phyloP scores from a whole-genome alignment of 2,888 invertebrate genomes.

The Eugnorisma glareosa region DNA sequence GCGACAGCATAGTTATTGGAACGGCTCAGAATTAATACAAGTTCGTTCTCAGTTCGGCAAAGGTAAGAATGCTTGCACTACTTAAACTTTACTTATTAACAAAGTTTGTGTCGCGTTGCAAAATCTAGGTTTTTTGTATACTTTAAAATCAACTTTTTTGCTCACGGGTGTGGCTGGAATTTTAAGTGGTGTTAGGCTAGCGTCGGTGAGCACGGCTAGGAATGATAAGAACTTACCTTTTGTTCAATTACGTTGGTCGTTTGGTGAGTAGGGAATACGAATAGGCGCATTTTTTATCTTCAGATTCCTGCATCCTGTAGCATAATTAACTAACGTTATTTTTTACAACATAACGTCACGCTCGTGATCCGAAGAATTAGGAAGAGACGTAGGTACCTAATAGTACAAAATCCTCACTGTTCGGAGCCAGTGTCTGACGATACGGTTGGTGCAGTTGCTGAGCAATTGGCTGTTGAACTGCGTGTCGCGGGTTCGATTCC shows the following conservation, averaged over 20 bases:
- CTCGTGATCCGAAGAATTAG: not conserved
- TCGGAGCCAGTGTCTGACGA: too few relatives aligned
- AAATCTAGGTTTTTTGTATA: slow-evolving; percentile 41
- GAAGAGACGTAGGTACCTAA: not conserved
- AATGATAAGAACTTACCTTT: not conserved
- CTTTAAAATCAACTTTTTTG: slow-evolving; percentile 24
- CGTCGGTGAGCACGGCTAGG: not conserved
- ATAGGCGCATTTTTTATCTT: not conserved
- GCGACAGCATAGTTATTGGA: slow-evolving; percentile 37
- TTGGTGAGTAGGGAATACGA: not conserved
- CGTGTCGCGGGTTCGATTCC: too few relatives aligned
- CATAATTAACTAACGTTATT: not conserved
- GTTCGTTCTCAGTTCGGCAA: slow-evolving; percentile 21
- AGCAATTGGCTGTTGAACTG: too few relatives aligned
- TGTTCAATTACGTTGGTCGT: not conserved
- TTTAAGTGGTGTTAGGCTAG: slow-evolving; percentile 10
- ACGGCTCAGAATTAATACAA: slow-evolving; percentile 31
- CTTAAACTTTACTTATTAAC: slow-evolving; percentile 64
- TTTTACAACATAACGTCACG: not conserved
- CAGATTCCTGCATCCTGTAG: too few relatives aligned
- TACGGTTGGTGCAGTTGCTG: too few relatives aligned
- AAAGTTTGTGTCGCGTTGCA: slow-evolving; percentile 32
- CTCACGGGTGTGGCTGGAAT: slow-evolving; percentile 6
- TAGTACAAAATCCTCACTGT: too few relatives aligned
- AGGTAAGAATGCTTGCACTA: slow-evolving; percentile 28